These are phyloP conservation scores for Pantelozetes paolii DNA, from an alignment of 2,888 invertebrate species.

Conservation along the genomic window DNA sequence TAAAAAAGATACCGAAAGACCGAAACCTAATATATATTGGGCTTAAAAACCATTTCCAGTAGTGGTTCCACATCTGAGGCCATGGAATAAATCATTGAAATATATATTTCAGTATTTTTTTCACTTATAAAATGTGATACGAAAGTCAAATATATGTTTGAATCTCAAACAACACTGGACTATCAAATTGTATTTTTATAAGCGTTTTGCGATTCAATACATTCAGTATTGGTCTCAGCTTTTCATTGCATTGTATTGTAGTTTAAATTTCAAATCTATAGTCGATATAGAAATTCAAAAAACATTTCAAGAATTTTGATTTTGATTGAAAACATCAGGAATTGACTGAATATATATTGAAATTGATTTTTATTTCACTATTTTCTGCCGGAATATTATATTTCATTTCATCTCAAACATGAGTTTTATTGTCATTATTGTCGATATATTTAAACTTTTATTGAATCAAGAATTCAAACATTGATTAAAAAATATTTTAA, in stretches of 20 bases:
- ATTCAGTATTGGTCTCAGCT: not conserved
- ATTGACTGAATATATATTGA: not conserved
- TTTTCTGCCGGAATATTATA: not conserved
- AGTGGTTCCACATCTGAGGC: constrained; percentile 2
- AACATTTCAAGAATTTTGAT: constrained; percentile 22
- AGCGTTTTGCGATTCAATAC: not conserved
- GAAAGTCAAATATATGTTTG: constrained; percentile 29
- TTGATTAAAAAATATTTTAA: too few species aligned
- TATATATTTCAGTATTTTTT: not conserved
- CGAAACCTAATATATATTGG: constrained; percentile 30
- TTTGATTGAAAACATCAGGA: constrained; percentile 4
- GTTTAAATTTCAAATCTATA: constrained; percentile 22
- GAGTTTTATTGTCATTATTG: not conserved
- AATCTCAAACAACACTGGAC: not conserved
- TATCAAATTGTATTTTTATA: constrained; percentile 10
- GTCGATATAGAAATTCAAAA: not conserved
- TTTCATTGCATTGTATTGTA: not conserved
- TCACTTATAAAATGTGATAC: constrained; percentile 5
- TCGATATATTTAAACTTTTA: too few species aligned
- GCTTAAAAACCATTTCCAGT: not conserved
- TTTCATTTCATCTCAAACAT: not conserved
- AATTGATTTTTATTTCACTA: not conserved
- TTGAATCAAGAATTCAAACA: too few species aligned
- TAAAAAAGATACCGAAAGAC: constrained; percentile 2
- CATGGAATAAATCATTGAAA: not conserved